These are phyloP conservation scores for Sitobion miscanthi DNA, from an alignment of 1,140 invertebrate species.

Conservation along the genomic window DNA sequence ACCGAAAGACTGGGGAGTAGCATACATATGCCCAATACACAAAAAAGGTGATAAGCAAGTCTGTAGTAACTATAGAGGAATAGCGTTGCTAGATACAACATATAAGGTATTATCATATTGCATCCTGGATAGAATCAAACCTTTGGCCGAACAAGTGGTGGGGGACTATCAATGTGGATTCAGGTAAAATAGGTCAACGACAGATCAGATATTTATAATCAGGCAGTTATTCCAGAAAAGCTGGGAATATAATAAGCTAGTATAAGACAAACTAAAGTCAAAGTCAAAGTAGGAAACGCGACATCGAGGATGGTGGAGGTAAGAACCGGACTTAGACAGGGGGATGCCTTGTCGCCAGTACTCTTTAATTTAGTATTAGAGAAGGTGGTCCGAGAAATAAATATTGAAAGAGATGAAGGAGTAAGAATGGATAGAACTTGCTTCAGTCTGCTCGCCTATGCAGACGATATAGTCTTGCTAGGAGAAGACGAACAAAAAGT, in stretches of 20 bases:
- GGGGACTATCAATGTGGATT: no score
- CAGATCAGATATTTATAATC: no score
- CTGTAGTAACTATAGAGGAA: conserved; percentile 31
- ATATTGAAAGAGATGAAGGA: no score
- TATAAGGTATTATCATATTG: not conserved
- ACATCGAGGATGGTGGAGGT: not conserved
- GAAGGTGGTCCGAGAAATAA: not conserved
- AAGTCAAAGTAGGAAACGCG: not conserved
- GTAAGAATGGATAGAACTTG: no score
- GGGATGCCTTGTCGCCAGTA: not conserved
- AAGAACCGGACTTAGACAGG: not conserved
- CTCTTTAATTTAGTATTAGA: not conserved
- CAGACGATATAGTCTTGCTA: no score
- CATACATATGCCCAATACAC: not conserved
- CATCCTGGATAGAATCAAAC: no score
- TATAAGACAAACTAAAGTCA: not conserved
- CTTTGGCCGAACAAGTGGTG: no score
- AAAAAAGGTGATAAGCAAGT: not conserved
- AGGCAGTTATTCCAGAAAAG: no score
- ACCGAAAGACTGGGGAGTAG: not conserved
- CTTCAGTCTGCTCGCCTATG: no score
- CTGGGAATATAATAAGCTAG: not conserved
- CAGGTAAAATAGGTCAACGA: no score
- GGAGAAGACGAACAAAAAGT: no score
- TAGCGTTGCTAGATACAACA: conserved; percentile 9